These are phyloP conservation scores for Trachurus trachurus DNA, from an alignment of 2,797 vertebrate species.

Conservation along the genomic window DNA sequence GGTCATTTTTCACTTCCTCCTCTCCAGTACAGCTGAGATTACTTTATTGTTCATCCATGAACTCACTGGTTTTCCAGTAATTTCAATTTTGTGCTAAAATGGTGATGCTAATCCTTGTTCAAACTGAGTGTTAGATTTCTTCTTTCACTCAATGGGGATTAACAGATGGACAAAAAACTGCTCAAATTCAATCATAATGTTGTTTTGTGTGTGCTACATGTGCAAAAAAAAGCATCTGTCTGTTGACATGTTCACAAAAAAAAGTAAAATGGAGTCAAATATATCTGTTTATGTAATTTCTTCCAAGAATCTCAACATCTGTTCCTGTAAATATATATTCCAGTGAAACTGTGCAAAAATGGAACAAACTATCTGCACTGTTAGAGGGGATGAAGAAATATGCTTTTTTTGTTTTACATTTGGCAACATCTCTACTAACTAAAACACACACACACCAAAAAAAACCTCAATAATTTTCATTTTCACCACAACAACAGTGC, in stretches of 20 bases:
- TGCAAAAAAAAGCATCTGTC: background rate
- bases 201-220: too few species aligned
- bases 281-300: background rate
- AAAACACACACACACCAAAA: background rate
- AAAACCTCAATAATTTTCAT: background rate
- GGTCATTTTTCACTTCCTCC: background rate
- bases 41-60: background rate
- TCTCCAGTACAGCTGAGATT: background rate
- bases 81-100: background rate
- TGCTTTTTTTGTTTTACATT: conserved; percentile 11
- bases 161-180: background rate
- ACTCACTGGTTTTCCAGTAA: background rate
- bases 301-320: background rate
- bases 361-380: background rate
- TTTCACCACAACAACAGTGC: conserved; percentile 19
- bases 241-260: background rate
- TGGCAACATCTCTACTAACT: background rate
- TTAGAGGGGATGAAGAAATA: background rate
- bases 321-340: background rate
- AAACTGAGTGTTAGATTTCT: background rate
- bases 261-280: background rate
- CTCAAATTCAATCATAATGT: background rate
- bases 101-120: background rate
- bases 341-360: background rate
- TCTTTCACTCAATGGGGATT: background rate